Evolutionary conservation across 35 echinoderm and acorn worm species (phyloP).

Genomic region (Lytechinus variegatus): DNA sequence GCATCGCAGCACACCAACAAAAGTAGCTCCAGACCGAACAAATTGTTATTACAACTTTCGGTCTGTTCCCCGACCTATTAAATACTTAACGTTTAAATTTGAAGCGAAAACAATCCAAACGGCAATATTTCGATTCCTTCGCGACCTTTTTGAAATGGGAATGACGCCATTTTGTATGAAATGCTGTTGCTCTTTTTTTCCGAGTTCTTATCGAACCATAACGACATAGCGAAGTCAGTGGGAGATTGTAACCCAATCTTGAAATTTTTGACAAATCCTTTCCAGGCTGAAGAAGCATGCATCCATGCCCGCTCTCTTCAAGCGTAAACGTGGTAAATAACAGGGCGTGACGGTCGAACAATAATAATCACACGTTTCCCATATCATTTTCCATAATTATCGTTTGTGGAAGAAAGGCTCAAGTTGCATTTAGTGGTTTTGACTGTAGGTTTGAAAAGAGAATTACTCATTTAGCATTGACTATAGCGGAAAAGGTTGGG

Average conservation of each 20-base stretch:
- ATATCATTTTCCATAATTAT: neutral
- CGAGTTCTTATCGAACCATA: neutral
- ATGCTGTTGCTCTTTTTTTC: neutral
- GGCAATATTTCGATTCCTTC: too few relatives aligned
- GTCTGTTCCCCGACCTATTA: too few relatives aligned
- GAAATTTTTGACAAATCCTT: neutral
- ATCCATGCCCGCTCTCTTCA: neutral
- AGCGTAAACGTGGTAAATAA: neutral
- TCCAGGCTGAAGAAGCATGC: neutral
- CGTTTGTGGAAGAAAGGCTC: neutral
- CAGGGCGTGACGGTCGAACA: neutral
- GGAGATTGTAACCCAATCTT: neutral
- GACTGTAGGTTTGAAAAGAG: neutral
- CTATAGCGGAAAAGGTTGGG: too few relatives aligned
- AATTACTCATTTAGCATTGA: too few relatives aligned
- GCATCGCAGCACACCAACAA: too few relatives aligned
- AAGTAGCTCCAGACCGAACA: too few relatives aligned
- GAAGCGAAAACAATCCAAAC: too few relatives aligned
- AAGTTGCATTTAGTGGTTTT: neutral
- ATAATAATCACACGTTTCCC: constrained; percentile 5
- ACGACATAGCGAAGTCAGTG: neutral
- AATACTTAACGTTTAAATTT: too few relatives aligned
- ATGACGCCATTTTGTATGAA: neutral
- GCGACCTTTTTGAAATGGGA: neutral
- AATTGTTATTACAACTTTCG: too few relatives aligned